These are phyloP conservation scores for Polyodon spathula DNA, from an alignment of 2,113 vertebrate species.

Conservation along the genomic window DNA sequence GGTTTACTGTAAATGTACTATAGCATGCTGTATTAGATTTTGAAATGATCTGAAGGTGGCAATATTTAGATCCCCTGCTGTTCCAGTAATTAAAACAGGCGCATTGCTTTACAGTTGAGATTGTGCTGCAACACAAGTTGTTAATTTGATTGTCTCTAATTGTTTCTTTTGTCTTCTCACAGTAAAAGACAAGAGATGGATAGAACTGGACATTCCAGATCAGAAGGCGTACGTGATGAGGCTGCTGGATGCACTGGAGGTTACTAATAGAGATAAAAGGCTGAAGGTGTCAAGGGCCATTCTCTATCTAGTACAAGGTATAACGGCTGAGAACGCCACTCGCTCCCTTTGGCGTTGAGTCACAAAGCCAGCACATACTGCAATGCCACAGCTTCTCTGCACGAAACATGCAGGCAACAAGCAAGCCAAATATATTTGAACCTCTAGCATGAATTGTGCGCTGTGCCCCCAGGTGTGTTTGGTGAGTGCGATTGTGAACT, in stretches of 20 bases:
- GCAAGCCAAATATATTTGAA: neutral
- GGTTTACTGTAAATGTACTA: no score
- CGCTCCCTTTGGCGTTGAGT: no score
- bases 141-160: neutral
- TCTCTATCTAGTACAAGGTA: constrained; percentile 92
- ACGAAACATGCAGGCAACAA: no score
- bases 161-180: constrained; percentile 15
- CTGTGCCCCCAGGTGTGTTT: constrained; percentile 65
- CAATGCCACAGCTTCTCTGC: no score
- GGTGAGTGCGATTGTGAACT: constrained; percentile 79
- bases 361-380: no score
- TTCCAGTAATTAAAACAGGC: no score
- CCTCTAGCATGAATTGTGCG: neutral
- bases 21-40: no score
- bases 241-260: constrained; percentile 83
- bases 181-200: constrained; percentile 73
- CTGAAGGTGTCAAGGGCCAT: constrained; percentile 78
- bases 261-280: constrained; percentile 78
- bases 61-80: no score
- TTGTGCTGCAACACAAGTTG: no score
- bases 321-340: no score
- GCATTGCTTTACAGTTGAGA: no score
- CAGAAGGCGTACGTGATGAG: constrained; percentile 81
- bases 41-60: no score
- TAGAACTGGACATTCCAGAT: constrained; percentile 59